phyloP scores from a whole-genome alignment of 2,888 invertebrate genomes.

The Mesorhabditis spiculigera region DNA sequence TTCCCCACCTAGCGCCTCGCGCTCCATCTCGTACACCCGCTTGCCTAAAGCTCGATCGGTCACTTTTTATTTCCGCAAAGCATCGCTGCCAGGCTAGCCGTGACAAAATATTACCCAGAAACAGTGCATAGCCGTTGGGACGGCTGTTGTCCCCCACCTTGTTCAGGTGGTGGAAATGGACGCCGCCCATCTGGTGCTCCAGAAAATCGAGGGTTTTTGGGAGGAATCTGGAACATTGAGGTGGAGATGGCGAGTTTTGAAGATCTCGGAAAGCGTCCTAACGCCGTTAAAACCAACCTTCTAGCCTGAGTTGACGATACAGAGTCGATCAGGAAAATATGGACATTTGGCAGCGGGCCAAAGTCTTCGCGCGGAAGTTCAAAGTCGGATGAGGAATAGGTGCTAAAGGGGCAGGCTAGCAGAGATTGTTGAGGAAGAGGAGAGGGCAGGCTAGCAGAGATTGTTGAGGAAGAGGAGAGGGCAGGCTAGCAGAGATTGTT shows the following conservation, averaged over 20 bases:
- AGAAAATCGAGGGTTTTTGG: not conserved
- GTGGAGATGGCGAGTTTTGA: no score
- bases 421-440: no score
- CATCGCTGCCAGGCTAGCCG: not conserved
- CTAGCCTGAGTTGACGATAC: not conserved
- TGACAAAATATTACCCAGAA: not conserved
- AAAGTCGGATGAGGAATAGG: no score
- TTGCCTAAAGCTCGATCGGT: no score
- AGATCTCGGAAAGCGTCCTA: no score
- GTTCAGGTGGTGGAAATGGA: not conserved
- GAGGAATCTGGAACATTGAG: not conserved
- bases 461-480: no score
- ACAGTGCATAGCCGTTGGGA: not conserved
- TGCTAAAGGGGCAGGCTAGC: no score
- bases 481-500: no score
- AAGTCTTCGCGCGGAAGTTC: no score
- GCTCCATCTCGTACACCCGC: not conserved
- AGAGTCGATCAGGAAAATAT: conserved; percentile 4
- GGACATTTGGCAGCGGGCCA: not conserved
- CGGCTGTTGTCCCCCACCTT: conserved; percentile 1
- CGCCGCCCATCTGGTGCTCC: not conserved
- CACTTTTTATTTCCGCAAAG: not conserved
- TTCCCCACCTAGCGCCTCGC: not conserved
- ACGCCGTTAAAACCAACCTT: not conserved
- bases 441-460: no score